Evolutionary conservation across 2,888 invertebrate genomes (phyloP), one percentile per base, ranked within the genome.

Genomic region (Ornithoptera priamus): DNA sequence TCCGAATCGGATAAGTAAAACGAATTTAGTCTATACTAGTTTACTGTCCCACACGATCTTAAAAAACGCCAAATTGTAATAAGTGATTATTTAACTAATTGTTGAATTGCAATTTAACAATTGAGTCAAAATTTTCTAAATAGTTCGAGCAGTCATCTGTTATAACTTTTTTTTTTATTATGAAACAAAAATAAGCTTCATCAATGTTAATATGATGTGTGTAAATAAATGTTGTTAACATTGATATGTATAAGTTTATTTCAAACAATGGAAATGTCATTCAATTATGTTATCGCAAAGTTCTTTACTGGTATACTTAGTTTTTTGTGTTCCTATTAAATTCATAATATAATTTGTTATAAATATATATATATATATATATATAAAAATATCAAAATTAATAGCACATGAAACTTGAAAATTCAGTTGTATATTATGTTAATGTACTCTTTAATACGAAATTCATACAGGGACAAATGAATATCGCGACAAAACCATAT

Each of bases 1-100:
- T 93, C 94, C 71, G 94, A 94, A 81, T 94, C 94, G 64, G 92
- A 89, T 76, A 92, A 92, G 82, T 91, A 85, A 89, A 77, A 74
- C 72, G 71, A 70, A 72, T 62, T 70, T 74, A 74, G 76, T 73
- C 72, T 58, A 67, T 79, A 73, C 74, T 78, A 78, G 76, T 77
- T 65, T 75, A 67, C 50, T 76, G 74, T 72, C 73, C 72, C 75
- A 61, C 65, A 80, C 74, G 78, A 79, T 77, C 74, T 77, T 77
- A 70, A 73, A 75, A 76, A 75, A 75, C 77, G 79, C 81, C 81
- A 82, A 83, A 79, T 75, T 73, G 61, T 71, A 71, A 70, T 68
- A 65, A 56, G 64, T 56, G 65, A 62, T 69, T 53, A 53, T 59
- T 70, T 63, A 67, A 69, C 62, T 67, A 62, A 62, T 39, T n/a